Base-by-base conservation (phyloP, 2,888 invertebrate species). In the Archips xylosteana region DNA sequence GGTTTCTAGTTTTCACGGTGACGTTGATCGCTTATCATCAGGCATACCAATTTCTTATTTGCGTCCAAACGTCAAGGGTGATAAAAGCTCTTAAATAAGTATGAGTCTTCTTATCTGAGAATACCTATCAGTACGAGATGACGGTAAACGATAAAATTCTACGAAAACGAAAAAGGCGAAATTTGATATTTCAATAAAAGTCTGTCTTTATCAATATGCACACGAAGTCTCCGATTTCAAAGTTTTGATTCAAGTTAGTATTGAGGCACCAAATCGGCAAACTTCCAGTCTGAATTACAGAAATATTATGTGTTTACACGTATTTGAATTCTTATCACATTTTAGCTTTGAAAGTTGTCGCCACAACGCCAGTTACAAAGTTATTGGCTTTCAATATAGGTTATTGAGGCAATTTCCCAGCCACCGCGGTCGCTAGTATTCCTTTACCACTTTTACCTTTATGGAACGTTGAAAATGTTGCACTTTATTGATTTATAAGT, bases 401-500 rank as follows among this genome's bases (percentile, higher is more conserved):
- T 80, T 81, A 78, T 78, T 70, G 71, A 59, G 61, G 49, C 73
- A 69, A 75, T 51, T 66, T 72, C 67, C 71, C 36, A 69, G 73
- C 70, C 76, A 74, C 76, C 75, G 79, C 79, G 78, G 81, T 82
- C 80, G 77, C 70, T 75, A 67, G n/a, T 59, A 49, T 76, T 78
- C 76, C 71, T 81, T 81, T 82, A 83, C 80, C 80, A 78, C 79
- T 78, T 80, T 79, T 75, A 78, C 79, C 77, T 82, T 81, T 81
- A 79, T 78, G 79, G 79, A 76, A 77, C 79, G 80, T 80, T 78
- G 76, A 79, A 80, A 78, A 76, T 78, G 76, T 61, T 66, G 49
- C 65, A 65, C 59, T 36, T 47, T 60, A 60, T 65, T 66, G 71
- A 39, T 23, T 62, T 62, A 34, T 42, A 5, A 34, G 13, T 42